These are phyloP conservation scores for Hyperoplus lanceolatus DNA, from an alignment of 2,797 vertebrate species.

Conservation along the genomic window DNA sequence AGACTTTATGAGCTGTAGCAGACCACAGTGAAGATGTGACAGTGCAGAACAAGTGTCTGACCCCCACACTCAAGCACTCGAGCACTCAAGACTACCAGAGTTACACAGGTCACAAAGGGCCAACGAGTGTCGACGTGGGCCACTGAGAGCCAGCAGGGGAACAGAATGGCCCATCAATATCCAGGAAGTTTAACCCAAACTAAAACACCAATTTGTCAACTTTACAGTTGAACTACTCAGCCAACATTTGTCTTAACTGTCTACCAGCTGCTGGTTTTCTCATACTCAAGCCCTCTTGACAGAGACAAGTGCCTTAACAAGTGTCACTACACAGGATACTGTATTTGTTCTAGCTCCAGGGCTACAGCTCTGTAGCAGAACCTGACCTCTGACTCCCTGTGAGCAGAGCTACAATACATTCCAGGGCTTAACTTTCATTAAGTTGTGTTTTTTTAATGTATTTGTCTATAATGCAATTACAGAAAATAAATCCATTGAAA, in stretches of 20 bases:
- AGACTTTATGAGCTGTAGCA: conserved; percentile 62
- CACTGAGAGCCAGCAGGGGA: conserved; percentile 18
- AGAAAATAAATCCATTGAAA: not conserved
- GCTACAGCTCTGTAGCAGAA: conserved; percentile 10
- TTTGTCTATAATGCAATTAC: not conserved
- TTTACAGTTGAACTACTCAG: conserved; percentile 32
- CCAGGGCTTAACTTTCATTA: not conserved
- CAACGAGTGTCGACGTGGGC: conserved; percentile 15
- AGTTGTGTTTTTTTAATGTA: not conserved
- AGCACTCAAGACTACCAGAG: conserved; percentile 14
- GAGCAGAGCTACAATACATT: not conserved
- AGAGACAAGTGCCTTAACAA: conserved; percentile 42
- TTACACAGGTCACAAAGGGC: conserved; percentile 28
- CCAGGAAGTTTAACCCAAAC: conserved; percentile 43
- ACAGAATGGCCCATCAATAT: conserved; percentile 19
- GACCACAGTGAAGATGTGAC: conserved; percentile 33
- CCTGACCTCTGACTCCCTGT: conserved; percentile 39
- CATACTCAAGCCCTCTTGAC: conserved; percentile 36
- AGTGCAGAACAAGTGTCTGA: conserved; percentile 51
- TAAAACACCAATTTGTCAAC: conserved; percentile 63
- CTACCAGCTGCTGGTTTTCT: conserved; percentile 46
- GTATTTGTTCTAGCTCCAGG: not conserved
- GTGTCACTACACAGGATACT: conserved; percentile 16
- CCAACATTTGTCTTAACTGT: conserved; percentile 35
- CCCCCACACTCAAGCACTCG: conserved; percentile 6